Evolutionary conservation across 2,888 invertebrate genomes (phyloP), one percentile per base, ranked within the genome.

Genomic region (Agrochola macilenta): DNA sequence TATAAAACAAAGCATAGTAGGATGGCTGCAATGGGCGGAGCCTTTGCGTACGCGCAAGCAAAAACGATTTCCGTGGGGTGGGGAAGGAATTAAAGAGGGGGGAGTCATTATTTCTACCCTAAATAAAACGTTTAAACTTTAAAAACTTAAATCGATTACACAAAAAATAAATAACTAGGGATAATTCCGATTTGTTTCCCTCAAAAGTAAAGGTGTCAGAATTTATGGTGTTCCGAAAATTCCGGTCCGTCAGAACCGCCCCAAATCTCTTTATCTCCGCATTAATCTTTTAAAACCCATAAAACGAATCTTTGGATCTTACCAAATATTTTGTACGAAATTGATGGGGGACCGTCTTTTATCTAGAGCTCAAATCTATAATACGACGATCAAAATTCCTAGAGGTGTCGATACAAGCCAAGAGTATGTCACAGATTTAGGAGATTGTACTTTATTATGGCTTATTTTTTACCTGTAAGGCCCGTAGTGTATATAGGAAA

Each of bases 241-340:
- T 92, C 92, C 91, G 81, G 85, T 90, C 90, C 90, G 89, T 91
- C 91, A 91, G 88, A 90, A 91, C 89, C 93, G 93, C 93, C 94
- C 95, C 94, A 94, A 94, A 95, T 95, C 94, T 92, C 91, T 95
- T 94, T 96, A 96, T 96, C 96, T 93, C 88, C 79, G 91, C 94
- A 95, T 95, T 95, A 95, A 96, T 96, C 96, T 96, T 93, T 94
- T 91, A 89, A 93, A 94, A 93, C 91, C 94, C 92, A 95, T 96
- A 96, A 96, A 96, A 95, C 91, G 93, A 94, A 96, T 95, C 95
- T 94, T 94, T 92, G 93, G 93, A 95, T 96, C 95, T 95, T 92
- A 93, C 91, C 91, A 95, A 96, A 96, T 95, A 95, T 96, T 96
- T 96, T 95, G 94, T 95, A 94, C 92, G 90, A 95, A 96, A 96